Evolutionary conservation across 2,113 vertebrate species (phyloP), one percentile per base, ranked within the genome.

Genomic region (Toxotes chatareus): DNA sequence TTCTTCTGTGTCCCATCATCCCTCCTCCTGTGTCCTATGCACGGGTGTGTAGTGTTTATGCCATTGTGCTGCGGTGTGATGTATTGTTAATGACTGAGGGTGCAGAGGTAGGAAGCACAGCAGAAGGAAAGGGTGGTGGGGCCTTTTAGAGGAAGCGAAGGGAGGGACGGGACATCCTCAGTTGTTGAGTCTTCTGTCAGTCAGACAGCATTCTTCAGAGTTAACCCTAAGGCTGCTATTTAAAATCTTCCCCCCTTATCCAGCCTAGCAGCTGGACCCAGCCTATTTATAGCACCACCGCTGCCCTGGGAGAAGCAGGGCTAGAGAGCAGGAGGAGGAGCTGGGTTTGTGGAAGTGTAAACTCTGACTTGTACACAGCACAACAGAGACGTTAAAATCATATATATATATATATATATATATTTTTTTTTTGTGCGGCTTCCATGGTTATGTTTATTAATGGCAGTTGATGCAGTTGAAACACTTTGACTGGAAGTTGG

Each of bases 181-280:
- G 76, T 76, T 73, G 70, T 86, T 73, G 82, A 79, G 32, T 87
- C 82, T 80, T 88, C 88, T 90, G 89, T 90, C 90, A 81, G 69
- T 92, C 80, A 85, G 55, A 80, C 82, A 70, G 68, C 80, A 80
- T 89, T 80, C 80, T 92, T 71, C 72, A 79, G 51, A 60, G 71
- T 34, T 80, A 79, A 88, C 88, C 86, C 73, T 27, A 60, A 82
- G 78, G 80, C 69, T 76, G 42, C 82, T 81, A 60, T 88, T 90
- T 88, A 72, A 71, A 86, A 83, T 51, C 78, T 49, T 36, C 59
- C 73, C 84, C 88, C 69, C 13, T 75, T 63, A 69, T 85, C 82
- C 86, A 89, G 85, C 87, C 88, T 87, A 76, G 87, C 92, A 93
- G 90, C 89, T 93, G 93, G 89, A 92, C 74, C 23, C 57, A 16